Evolutionary conservation across 2,113 vertebrate species (phyloP), one percentile per base, ranked within the genome.

Genomic region (Anhinga rufa): DNA sequence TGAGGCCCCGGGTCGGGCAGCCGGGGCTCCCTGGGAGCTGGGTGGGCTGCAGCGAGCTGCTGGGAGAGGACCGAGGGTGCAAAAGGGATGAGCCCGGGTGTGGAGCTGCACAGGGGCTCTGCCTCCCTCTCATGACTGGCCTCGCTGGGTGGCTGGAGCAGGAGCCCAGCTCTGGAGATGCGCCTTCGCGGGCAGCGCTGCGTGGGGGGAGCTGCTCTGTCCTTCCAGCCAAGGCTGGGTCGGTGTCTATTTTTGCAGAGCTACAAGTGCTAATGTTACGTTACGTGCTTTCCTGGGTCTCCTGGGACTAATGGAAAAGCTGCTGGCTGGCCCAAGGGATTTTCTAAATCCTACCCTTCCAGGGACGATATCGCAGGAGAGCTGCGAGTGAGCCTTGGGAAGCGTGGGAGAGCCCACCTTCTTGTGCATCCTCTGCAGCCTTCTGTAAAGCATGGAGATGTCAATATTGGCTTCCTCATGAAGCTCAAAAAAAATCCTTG

Each of bases 151-250:
- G 55, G 58, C n/a, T 55, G 69, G 16, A 55, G 57, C 32, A 32
- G 57, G 32, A 66, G 36, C 32, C 40, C 17, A 8, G 40, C 16
- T 20, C 46, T 58, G 57, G 57, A 62, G 58, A 46, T 65, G 64
- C 14, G 10, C 32, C 22, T 32, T 32, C 8, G 2, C 0, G 1
- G 25, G 36, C 54, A 38, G 17, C 1, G 3, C 46, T 9, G 6
- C 6, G 1, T 10, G 19, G 3, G 7, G 15, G 69, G 38, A 88
- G 9, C 61, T 16, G 12, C 51, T 38, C 64, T 49, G 61, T 66
- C 52, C 46, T 68, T 38, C 60, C 26, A 57, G 85, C 55, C 28
- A 34, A 38, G 85, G 60, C 58, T 4, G 0, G 51, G 69, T 13
- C 9, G 6, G 28, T 0, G 7, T 19, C 58, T 38, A 32, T 28